Evolutionary conservation across 2,113 vertebrate species (phyloP).

Genomic region (Micronycteris hirsuta): DNA sequence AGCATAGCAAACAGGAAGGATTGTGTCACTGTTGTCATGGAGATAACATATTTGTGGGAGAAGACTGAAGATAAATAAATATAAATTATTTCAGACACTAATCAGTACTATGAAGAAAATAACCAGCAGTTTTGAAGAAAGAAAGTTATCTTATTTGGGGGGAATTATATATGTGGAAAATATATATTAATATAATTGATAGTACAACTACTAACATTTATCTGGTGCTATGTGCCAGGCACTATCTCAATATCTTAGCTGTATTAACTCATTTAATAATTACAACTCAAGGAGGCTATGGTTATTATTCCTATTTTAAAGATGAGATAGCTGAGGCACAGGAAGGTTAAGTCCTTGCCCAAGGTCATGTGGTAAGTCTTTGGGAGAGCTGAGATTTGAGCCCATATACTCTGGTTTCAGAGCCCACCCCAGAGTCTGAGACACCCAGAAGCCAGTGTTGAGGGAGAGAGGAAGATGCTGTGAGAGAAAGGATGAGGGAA

Average conservation of each 20-base stretch:
- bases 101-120: slow-evolving; percentile 15
- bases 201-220: background rate
- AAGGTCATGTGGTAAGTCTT: background rate
- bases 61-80: slow-evolving; percentile 42
- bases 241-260: background rate
- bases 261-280: background rate
- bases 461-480: background rate
- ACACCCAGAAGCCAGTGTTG: background rate
- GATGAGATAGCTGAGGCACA: background rate
- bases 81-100: slow-evolving; percentile 19
- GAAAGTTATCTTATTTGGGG: background rate
- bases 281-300: background rate
- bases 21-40: slow-evolving; percentile 17
- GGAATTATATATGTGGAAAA: background rate
- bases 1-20: background rate
- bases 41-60: slow-evolving; percentile 25
- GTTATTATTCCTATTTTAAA: background rate
- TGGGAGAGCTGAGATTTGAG: background rate
- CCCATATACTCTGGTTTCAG: background rate
- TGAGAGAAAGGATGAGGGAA: background rate
- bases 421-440: background rate
- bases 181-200: background rate
- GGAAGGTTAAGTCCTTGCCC: background rate
- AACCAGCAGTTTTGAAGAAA: background rate
- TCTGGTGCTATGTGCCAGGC: background rate